Percentiles rank a stretch among this genome's conserved stretches.
These are phyloP conservation scores for Tyrannus savana DNA, from an alignment of 2,113 vertebrate species.

Conservation along the genomic window DNA sequence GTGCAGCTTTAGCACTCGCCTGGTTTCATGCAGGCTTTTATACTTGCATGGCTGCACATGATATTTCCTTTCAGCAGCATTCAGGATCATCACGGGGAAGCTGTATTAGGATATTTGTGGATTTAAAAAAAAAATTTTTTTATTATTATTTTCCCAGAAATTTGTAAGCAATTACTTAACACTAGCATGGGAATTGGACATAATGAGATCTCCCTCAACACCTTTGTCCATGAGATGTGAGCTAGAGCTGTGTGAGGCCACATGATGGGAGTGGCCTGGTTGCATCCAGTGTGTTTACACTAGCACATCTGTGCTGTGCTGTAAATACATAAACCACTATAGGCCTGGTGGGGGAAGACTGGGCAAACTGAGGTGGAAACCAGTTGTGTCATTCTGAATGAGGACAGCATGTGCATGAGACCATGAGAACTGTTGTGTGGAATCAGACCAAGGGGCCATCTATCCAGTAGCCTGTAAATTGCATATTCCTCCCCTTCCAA, in stretches of 20 bases:
- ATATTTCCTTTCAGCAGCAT: neutral
- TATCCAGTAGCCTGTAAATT: neutral
- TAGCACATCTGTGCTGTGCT: neutral
- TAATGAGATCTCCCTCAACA: neutral
- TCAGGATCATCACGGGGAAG: neutral
- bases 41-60: neutral
- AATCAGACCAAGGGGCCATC: neutral
- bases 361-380: neutral
- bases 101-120: neutral
- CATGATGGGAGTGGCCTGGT: neutral
- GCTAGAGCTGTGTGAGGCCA: neutral
- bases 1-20: neutral
- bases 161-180: neutral
- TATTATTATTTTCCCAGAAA: neutral
- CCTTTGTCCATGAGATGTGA: neutral
- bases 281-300: neutral
- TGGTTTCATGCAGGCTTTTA: neutral
- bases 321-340: neutral
- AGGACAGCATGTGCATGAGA: neutral
- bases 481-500: neutral
- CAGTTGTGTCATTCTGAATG: neutral
- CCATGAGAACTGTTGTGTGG: neutral
- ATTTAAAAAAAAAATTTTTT: neutral
- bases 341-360: neutral
- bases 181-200: neutral